Evolutionary conservation across 2,113 vertebrate genomes (phyloP).

Genomic region (Crotalus horridus): DNA sequence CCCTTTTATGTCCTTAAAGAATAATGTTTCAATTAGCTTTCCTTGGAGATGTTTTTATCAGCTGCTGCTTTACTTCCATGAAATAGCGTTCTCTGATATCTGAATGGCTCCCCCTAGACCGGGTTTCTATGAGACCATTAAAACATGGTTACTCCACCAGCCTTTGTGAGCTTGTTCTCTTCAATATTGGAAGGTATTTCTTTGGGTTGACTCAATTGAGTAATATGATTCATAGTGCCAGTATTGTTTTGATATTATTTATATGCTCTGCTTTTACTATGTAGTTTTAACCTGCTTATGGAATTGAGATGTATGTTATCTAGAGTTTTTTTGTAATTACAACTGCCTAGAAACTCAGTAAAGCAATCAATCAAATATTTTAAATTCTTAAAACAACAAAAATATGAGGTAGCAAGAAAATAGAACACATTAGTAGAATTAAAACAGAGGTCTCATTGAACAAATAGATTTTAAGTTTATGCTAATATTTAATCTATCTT

Average conservation of each 20-base stretch:
- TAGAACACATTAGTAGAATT: neutral
- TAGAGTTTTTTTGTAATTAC: neutral
- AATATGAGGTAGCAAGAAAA: neutral
- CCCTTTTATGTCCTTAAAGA: neutral
- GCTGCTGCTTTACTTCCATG: neutral
- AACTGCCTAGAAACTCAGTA: neutral
- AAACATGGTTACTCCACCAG: neutral
- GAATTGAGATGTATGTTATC: neutral
- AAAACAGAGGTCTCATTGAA: neutral
- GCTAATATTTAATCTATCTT: neutral
- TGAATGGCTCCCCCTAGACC: neutral
- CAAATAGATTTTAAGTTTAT: neutral
- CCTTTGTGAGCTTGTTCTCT: neutral
- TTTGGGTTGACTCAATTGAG: neutral
- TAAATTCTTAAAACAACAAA: neutral
- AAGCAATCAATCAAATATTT: neutral
- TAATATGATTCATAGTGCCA: neutral
- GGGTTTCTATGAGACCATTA: neutral
- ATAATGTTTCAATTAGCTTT: neutral
- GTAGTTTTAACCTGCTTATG: neutral
- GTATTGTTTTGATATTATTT: neutral
- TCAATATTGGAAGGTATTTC: neutral
- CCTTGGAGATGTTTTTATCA: neutral
- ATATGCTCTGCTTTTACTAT: neutral
- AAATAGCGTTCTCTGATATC: neutral